A percentile compares a stretch with the other conserved stretches of the same genome.
Evolutionary conservation across 2,797 vertebrate genomes (phyloP).

Genomic region (Orientallactaga sibirica): DNA sequence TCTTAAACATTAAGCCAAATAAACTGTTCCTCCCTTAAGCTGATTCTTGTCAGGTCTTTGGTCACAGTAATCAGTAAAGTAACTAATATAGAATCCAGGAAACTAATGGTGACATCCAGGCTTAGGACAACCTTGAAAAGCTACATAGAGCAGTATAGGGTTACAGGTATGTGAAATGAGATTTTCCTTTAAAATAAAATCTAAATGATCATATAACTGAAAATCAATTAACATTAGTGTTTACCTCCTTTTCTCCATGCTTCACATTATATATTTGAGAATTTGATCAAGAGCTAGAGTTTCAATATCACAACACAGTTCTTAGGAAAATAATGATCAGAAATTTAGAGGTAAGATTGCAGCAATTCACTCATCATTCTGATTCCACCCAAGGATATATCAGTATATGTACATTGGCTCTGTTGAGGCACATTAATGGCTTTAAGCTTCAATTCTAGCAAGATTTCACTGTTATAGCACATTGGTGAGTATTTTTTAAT

Average conservation of each 20-base stretch:
- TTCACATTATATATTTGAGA: background rate
- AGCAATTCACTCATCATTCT: background rate
- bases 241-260: constrained; percentile 14
- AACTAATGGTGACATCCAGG: background rate
- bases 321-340: background rate
- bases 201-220: background rate
- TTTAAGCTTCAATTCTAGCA: background rate
- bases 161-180: background rate
- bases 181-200: constrained; percentile 50
- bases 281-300: constrained; percentile 51
- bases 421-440: background rate
- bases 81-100: background rate
- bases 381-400: constrained; percentile 29
- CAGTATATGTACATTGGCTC: background rate
- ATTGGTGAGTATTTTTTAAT: background rate
- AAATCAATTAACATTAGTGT: constrained; percentile 30
- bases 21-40: no score
- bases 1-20: no score
- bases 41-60: no score
- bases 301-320: background rate
- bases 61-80: no score
- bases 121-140: background rate
- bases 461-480: background rate
- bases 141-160: background rate
- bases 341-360: background rate